Conservation (phyloP, 2,113 vertebrate genomes). For the Pseudorectes ferrugineus region DNA sequence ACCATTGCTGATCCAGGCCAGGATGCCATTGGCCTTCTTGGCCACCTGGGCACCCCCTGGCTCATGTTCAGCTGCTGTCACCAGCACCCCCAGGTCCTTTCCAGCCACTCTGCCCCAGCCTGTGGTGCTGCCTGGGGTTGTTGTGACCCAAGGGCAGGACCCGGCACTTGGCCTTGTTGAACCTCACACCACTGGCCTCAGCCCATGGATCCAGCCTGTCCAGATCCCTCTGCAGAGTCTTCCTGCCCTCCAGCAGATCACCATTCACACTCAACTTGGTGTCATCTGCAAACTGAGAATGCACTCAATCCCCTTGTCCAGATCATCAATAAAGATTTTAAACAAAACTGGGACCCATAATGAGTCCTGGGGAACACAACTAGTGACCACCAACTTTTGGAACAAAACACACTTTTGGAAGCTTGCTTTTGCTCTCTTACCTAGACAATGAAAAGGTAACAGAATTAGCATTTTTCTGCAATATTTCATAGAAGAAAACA, state of each 20-base stretch:
- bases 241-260: neutral
- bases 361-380: neutral
- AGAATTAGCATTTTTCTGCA: neutral
- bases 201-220: neutral
- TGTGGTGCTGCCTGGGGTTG: neutral
- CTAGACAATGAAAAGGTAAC: neutral
- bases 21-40: neutral
- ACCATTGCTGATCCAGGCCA: neutral
- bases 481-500: neutral
- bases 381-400: neutral
- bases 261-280: rapidly evolving
- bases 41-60: neutral
- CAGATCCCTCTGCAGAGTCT: neutral
- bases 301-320: neutral
- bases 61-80: neutral
- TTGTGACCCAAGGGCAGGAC: neutral
- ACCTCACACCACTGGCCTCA: neutral
- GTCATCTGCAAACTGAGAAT: neutral
- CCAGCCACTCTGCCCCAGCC: neutral
- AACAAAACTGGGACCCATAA: neutral
- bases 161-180: rapidly evolving
- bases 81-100: neutral
- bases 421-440: neutral
- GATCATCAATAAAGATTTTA: neutral
- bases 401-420: neutral